These are phyloP conservation scores for Pseudomyrmex flavicornis DNA, from an alignment of 1,140 invertebrate species.

Conservation along the genomic window DNA sequence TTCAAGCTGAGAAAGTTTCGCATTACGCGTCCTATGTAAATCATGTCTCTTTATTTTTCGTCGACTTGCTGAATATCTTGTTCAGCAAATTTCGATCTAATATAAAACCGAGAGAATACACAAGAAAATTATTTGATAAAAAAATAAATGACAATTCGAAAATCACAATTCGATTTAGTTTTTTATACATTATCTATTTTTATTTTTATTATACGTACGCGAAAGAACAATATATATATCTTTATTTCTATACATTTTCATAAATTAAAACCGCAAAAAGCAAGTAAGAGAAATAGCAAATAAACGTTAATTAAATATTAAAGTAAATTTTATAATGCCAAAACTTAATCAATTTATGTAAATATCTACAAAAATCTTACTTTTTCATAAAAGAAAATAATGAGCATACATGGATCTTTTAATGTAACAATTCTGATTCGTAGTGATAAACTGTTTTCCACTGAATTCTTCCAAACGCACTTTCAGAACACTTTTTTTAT, in stretches of 20 bases:
- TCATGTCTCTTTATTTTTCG: slow-evolving; percentile 19
- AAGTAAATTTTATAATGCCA: too few species aligned
- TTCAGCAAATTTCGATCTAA: slow-evolving; percentile 2
- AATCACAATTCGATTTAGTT: background rate
- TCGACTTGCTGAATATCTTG: background rate
- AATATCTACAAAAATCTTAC: too few species aligned
- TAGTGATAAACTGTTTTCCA: too few species aligned
- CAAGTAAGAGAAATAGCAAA: too few species aligned
- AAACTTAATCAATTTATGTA: too few species aligned
- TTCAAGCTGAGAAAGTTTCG: slow-evolving; percentile 34
- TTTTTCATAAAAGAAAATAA: too few species aligned
- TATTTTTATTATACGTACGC: background rate
- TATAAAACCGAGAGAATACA: background rate
- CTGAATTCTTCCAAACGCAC: slow-evolving; percentile 7
- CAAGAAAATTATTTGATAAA: background rate
- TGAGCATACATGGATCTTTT: too few species aligned
- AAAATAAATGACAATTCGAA: background rate
- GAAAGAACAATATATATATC: background rate
- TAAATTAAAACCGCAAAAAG: too few species aligned
- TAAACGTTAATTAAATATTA: too few species aligned
- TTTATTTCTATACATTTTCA: background rate
- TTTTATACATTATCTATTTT: background rate
- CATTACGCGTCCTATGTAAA: slow-evolving; percentile 36
- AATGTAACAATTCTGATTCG: too few species aligned
- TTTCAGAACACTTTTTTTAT: background rate